Evolutionary conservation across 1,140 invertebrate species (phyloP).

Genomic region (Diplogasteroides magnus): DNA sequence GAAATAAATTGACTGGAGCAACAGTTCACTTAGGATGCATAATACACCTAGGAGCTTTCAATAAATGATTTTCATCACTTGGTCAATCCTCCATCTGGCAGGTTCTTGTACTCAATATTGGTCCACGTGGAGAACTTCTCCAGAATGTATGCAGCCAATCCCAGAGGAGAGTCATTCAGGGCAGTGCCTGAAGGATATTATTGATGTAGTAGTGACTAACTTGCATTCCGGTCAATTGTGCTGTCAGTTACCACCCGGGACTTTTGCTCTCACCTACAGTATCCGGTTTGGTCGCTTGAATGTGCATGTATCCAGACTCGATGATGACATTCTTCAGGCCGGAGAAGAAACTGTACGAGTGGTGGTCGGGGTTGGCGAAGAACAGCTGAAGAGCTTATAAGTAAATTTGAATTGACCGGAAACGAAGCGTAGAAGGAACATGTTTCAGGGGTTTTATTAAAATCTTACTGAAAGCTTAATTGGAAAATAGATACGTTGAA

Average conservation of each 20-base stretch:
- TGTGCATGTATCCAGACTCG: slow-evolving; percentile 69
- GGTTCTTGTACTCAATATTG: not conserved
- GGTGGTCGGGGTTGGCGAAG: slow-evolving; percentile 63
- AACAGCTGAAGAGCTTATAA: slow-evolving; percentile 47
- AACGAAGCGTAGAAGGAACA: too few relatives aligned
- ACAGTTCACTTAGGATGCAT: too few relatives aligned
- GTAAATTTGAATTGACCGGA: not conserved
- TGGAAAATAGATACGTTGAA: too few relatives aligned
- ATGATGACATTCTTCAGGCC: slow-evolving; percentile 60
- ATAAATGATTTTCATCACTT: not conserved
- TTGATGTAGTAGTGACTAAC: not conserved
- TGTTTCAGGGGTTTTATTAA: too few relatives aligned
- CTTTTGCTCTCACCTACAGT: slow-evolving; percentile 75
- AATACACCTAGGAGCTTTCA: not conserved
- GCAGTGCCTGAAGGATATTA: not conserved
- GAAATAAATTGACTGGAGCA: too few relatives aligned
- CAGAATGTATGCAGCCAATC: too few relatives aligned
- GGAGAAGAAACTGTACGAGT: slow-evolving; percentile 38
- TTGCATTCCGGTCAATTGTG: too few relatives aligned
- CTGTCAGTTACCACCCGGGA: too few relatives aligned
- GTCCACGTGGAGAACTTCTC: too few relatives aligned
- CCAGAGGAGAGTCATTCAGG: too few relatives aligned
- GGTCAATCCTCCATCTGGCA: not conserved
- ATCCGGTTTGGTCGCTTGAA: slow-evolving; percentile 83
- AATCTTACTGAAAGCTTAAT: too few relatives aligned